These are phyloP conservation scores for Xylocampa areola DNA, from an alignment of 2,888 invertebrate species.

Conservation along the genomic window DNA sequence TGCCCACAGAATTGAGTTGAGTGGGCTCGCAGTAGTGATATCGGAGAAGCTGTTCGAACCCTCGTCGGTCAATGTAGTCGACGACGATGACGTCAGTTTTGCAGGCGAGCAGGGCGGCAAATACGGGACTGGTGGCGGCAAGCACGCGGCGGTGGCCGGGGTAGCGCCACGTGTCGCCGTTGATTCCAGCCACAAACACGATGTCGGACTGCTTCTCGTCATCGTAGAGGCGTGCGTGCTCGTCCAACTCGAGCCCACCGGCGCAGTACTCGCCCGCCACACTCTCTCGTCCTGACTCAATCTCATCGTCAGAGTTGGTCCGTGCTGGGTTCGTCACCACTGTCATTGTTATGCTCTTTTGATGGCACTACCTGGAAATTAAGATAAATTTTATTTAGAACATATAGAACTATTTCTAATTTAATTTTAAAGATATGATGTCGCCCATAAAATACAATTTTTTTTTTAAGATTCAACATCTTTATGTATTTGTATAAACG, in stretches of 20 bases:
- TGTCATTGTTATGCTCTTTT: constrained; percentile 75
- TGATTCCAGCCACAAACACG: constrained; percentile 91
- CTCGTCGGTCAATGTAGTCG: constrained; percentile 91
- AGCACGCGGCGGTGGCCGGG: constrained; percentile 92
- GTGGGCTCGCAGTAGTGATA: constrained; percentile 91
- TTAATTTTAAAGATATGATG: background rate
- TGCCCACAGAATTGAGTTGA: constrained; percentile 90
- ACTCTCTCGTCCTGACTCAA: constrained; percentile 63
- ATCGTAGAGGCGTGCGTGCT: constrained; percentile 81
- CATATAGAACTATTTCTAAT: background rate
- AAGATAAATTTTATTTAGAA: constrained; percentile 39
- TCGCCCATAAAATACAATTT: too few species aligned
- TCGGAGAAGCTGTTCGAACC: constrained; percentile 91
- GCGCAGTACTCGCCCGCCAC: constrained; percentile 57
- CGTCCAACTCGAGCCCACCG: constrained; percentile 64
- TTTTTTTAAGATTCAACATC: too few species aligned
- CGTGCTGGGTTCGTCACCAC: constrained; percentile 85
- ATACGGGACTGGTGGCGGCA: constrained; percentile 91
- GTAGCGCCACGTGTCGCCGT: constrained; percentile 91
- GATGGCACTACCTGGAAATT: constrained; percentile 71
- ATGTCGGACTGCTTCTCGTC: constrained; percentile 90
- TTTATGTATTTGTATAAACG: too few species aligned
- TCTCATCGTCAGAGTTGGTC: constrained; percentile 74
- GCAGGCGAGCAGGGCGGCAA: constrained; percentile 88
- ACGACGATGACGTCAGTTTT: constrained; percentile 86